These are phyloP conservation scores for Microctenopoma lineatum DNA, from an alignment of 2,797 vertebrate species.

Conservation along the genomic window DNA sequence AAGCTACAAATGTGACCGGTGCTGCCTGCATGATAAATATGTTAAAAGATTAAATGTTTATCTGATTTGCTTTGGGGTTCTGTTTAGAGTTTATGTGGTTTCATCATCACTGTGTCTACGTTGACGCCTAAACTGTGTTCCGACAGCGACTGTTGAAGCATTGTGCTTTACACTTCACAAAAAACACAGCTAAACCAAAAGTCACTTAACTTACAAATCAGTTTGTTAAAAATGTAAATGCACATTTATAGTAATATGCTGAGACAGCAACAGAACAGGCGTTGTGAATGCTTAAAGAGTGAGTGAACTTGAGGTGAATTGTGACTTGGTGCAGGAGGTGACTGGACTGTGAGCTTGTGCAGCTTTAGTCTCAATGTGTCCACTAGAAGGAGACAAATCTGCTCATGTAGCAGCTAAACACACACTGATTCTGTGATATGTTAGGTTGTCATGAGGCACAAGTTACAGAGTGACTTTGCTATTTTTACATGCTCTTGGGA, in stretches of 20 bases:
- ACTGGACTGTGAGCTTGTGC: constrained; percentile 2
- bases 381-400: constrained; percentile 75
- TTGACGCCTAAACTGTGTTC: constrained; percentile 52
- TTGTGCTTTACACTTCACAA: constrained; percentile 14
- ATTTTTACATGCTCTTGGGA: constrained; percentile 16
- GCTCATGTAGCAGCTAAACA: constrained; percentile 18
- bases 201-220: constrained; percentile 34
- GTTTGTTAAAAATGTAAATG: constrained; percentile 62
- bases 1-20: constrained; percentile 56
- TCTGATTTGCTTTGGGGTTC: constrained; percentile 41
- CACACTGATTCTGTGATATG: constrained; percentile 10
- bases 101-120: constrained; percentile 28
- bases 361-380: constrained; percentile 40
- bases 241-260: constrained; percentile 33
- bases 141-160: constrained; percentile 58
- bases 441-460: constrained; percentile 15
- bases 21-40: constrained; percentile 70
- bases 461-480: constrained; percentile 7
- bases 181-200: constrained; percentile 15
- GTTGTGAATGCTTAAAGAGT: constrained; percentile 42
- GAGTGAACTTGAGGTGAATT: constrained; percentile 26
- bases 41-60: constrained; percentile 53
- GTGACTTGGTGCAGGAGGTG: not conserved
- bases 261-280: constrained; percentile 10
- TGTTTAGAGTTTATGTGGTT: constrained; percentile 36